Conservation (phyloP, 2,797 vertebrate species). For the Lagorchestes hirsutus region DNA sequence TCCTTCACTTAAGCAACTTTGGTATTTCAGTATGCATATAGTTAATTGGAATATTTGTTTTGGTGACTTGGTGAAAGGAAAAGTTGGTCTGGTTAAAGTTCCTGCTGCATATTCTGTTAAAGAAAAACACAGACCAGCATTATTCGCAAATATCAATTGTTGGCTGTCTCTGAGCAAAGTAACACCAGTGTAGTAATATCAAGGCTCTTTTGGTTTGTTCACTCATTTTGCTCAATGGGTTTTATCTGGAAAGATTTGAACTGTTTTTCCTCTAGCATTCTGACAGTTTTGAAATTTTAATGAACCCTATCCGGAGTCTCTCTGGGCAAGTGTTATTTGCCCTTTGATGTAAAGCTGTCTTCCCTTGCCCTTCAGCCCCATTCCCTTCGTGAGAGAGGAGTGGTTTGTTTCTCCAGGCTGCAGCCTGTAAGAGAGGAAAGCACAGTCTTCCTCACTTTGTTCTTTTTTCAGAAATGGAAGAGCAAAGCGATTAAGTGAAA, state of each 20-base stretch:
- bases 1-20: not conserved
- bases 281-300: conserved; percentile 36
- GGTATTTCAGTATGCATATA: not conserved
- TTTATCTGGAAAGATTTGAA: conserved; percentile 66
- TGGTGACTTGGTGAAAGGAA: conserved; percentile 30
- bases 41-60: conserved; percentile 29
- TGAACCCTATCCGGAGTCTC: not conserved
- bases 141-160: not conserved
- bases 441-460: conserved; percentile 26
- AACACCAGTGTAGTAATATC: conserved; percentile 50
- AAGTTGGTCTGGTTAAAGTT: conserved; percentile 12
- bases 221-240: conserved; percentile 32
- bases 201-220: conserved; percentile 63
- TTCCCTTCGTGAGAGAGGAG: not conserved
- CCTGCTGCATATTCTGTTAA: not conserved
- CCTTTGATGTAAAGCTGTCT: conserved; percentile 32
- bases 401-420: not conserved
- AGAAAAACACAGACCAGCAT: not conserved
- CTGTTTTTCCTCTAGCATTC: conserved; percentile 62
- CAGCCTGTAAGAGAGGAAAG: not conserved
- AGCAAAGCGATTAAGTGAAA: not conserved
- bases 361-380: conserved; percentile 32
- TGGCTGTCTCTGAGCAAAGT: not conserved
- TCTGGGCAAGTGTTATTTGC: conserved; percentile 17
- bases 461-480: not conserved